Evolutionary conservation across 2,113 vertebrate species (phyloP).

Genomic region (Mandrillus leucophaeus): DNA sequence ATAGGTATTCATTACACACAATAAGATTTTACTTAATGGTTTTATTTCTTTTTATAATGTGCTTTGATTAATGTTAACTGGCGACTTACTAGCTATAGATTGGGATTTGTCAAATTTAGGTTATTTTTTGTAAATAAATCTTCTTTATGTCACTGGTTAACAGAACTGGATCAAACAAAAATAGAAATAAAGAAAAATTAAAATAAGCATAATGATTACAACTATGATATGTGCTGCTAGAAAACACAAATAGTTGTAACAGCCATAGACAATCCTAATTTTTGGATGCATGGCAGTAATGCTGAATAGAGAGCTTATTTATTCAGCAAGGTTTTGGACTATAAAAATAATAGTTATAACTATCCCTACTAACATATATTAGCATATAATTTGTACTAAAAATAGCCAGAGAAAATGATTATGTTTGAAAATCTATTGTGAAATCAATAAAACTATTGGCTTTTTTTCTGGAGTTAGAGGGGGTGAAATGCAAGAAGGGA

Average conservation of each 20-base stretch:
- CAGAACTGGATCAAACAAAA: background rate
- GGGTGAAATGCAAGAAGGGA: background rate
- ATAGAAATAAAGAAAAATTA: background rate
- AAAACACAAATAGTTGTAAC: background rate
- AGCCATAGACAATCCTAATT: background rate
- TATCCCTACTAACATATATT: constrained; percentile 27
- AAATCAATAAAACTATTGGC: constrained; percentile 25
- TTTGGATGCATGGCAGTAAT: background rate
- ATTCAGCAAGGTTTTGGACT: background rate
- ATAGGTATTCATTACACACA: accelerated
- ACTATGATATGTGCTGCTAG: background rate
- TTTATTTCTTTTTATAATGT: background rate
- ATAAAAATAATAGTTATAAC: constrained; percentile 40
- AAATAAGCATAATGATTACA: background rate
- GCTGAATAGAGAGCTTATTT: background rate
- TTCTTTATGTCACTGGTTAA: background rate
- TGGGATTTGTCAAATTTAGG: background rate
- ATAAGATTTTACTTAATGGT: background rate
- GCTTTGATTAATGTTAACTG: constrained; percentile 2
- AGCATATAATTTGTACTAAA: constrained; percentile 47
- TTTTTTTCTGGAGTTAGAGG: constrained; percentile 23
- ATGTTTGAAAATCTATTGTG: constrained; percentile 27
- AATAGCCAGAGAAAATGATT: background rate
- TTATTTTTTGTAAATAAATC: background rate
- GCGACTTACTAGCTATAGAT: background rate